Conservation (phyloP, 2,797 vertebrate species). For the Triplophysa yarkandensis region DNA sequence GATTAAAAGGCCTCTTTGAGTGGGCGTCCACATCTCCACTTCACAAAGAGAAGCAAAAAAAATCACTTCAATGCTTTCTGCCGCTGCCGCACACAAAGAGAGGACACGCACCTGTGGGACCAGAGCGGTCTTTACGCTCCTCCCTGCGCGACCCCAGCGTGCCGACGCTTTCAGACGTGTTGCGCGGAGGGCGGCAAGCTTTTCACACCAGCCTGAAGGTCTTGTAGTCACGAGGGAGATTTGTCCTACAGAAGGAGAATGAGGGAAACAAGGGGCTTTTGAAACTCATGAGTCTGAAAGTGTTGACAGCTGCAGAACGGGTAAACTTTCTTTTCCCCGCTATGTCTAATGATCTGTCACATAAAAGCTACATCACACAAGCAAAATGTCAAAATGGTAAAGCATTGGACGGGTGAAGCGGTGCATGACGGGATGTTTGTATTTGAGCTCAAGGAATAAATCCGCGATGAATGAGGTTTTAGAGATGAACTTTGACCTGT, state of each 20-base stretch:
- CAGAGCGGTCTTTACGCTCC: background rate
- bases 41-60: slow-evolving; percentile 13
- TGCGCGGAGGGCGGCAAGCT: background rate
- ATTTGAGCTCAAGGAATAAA: slow-evolving; percentile 50
- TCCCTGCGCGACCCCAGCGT: background rate
- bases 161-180: background rate
- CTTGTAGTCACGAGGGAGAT: background rate
- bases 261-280: background rate
- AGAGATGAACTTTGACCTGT: slow-evolving; percentile 54
- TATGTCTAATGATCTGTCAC: background rate
- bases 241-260: background rate
- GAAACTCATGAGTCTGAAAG: background rate
- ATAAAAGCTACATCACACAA: background rate
- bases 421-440: slow-evolving; percentile 27
- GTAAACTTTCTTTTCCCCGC: background rate
- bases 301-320: background rate
- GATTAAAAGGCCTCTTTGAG: slow-evolving; percentile 37
- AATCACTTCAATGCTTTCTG: slow-evolving; percentile 3
- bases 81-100: background rate
- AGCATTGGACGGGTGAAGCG: background rate
- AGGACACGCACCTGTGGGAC: slow-evolving; percentile 16
- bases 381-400: background rate
- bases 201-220: slow-evolving; percentile 9
- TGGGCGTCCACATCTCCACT: slow-evolving; percentile 18
- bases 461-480: slow-evolving; percentile 59